phyloP scores from a whole-genome alignment of 2,797 vertebrate genomes.

The Acrossocheilus wenchowensis region DNA sequence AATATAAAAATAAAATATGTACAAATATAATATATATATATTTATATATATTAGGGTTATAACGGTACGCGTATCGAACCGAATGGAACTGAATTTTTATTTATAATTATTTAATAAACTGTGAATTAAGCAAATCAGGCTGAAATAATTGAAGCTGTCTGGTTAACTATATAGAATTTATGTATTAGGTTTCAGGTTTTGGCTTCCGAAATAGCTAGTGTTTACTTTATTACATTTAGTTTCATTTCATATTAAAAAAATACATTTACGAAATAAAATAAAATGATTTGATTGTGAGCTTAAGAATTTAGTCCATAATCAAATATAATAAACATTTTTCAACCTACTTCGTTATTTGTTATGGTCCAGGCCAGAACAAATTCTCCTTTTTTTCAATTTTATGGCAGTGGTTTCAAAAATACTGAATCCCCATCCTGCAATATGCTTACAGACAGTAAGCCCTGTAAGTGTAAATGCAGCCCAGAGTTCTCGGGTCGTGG shows the following conservation, averaged over 20 bases:
- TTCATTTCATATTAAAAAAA: not conserved
- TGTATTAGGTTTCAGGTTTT: not conserved
- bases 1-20: no score
- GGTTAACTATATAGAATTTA: not conserved
- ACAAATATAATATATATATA: no score
- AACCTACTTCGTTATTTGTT: not conserved
- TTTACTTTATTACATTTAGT: not conserved
- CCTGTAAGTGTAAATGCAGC: conserved; percentile 4
- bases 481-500: not conserved
- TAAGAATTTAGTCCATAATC: not conserved
- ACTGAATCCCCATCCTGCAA: conserved; percentile 8
- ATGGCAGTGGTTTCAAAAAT: not conserved
- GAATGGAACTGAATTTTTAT: no score
- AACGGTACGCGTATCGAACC: no score
- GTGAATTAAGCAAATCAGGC: not conserved
- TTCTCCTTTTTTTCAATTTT: not conserved
- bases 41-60: no score
- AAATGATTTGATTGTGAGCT: not conserved
- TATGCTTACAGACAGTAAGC: conserved; percentile 15
- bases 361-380: not conserved
- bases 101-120: not conserved
- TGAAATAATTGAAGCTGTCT: not conserved
- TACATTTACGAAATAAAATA: not conserved
- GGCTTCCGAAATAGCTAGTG: not conserved
- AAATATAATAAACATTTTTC: not conserved